Evolutionary conservation across 2,888 invertebrate genomes (phyloP).

Genomic region (Apamea monoglypha): DNA sequence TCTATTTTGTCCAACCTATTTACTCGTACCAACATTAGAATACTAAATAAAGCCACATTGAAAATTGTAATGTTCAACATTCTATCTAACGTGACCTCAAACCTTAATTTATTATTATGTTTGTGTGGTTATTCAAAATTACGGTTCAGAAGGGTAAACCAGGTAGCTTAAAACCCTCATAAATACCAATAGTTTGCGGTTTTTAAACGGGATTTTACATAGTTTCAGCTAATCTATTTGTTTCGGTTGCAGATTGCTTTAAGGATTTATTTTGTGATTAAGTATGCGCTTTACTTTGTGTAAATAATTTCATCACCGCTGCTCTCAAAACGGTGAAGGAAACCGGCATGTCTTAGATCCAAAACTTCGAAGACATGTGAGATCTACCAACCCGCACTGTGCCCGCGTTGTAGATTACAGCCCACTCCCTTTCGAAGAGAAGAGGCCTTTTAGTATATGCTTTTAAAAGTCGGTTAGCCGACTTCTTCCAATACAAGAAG

Average conservation of each 20-base stretch:
- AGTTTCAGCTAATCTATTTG: constrained; percentile 14
- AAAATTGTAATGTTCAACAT: constrained; percentile 16
- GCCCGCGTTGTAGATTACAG: too few species aligned
- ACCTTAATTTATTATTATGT: constrained; percentile 19
- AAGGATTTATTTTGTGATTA: neutral
- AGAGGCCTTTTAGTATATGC: too few species aligned
- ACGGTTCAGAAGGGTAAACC: constrained; percentile 7
- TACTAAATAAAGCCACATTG: neutral
- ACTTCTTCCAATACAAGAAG: neutral
- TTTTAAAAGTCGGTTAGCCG: neutral
- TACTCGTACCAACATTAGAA: neutral
- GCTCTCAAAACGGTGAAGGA: too few species aligned
- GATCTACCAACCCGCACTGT: too few species aligned
- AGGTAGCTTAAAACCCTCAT: constrained; percentile 33
- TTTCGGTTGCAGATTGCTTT: neutral
- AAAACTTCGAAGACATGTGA: too few species aligned
- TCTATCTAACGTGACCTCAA: constrained; percentile 4
- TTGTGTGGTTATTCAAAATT: constrained; percentile 32
- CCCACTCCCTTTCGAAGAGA: too few species aligned
- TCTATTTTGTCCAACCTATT: neutral
- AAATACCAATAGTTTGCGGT: constrained; percentile 45
- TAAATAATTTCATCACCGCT: too few species aligned
- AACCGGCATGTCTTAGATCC: too few species aligned
- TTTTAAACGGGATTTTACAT: constrained; percentile 10
- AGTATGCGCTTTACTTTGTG: too few species aligned